Evolutionary conservation across 2,797 vertebrate genomes (phyloP).

Genomic region (Sciurus carolinensis): DNA sequence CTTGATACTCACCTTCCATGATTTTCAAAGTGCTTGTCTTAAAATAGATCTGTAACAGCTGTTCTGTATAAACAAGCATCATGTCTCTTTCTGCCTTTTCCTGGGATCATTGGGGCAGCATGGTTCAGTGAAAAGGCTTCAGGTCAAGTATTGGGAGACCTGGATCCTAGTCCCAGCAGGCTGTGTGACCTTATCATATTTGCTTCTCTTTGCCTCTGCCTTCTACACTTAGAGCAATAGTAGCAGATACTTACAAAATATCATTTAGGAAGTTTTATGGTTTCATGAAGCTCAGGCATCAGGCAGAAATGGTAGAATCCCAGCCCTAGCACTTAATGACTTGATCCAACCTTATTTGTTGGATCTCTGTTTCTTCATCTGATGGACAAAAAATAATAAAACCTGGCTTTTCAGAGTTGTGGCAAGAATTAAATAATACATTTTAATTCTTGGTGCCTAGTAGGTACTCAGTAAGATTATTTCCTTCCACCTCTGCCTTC

Average conservation of each 20-base stretch:
- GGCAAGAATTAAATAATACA: constrained; percentile 23
- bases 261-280: neutral
- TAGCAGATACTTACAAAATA: neutral
- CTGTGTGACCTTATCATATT: neutral
- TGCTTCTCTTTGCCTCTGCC: neutral
- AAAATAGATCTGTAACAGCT: constrained; percentile 83
- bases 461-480: neutral
- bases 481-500: constrained; percentile 11
- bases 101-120: neutral
- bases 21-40: constrained; percentile 78
- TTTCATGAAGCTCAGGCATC: neutral
- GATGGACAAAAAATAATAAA: neutral
- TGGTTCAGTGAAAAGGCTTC: constrained; percentile 14
- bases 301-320: constrained; percentile 33
- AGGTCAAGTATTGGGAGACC: constrained; percentile 3
- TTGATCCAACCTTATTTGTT: neutral
- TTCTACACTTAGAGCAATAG: neutral
- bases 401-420: neutral
- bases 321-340: neutral
- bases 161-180: neutral
- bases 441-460: neutral
- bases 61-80: constrained; percentile 71
- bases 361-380: neutral
- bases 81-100: constrained; percentile 14
- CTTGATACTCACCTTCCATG: constrained; percentile 81